phyloP scores from a whole-genome alignment of 1,140 invertebrate genomes.

The Rhopalosiphum padi region DNA sequence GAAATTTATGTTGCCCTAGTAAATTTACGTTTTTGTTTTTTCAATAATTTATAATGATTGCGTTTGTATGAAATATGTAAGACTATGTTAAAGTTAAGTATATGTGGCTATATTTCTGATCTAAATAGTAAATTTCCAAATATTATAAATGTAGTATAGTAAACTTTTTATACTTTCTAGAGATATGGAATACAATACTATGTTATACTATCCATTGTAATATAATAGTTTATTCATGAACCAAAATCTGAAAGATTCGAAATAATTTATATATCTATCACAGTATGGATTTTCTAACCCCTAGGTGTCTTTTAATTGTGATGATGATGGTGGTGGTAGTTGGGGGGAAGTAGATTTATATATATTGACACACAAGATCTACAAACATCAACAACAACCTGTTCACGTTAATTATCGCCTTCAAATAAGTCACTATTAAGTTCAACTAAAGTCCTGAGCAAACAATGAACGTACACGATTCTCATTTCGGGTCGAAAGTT shows the following conservation, averaged over 20 bases:
- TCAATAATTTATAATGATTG: background rate
- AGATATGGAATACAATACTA: background rate
- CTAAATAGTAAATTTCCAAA: background rate
- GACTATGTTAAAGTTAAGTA: background rate
- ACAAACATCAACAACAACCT: slow-evolving; percentile 34
- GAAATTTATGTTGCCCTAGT: background rate
- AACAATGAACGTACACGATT: background rate
- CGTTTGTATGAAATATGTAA: background rate
- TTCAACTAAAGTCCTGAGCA: background rate
- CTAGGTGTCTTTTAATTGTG: background rate
- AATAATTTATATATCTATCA: background rate
- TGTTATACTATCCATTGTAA: background rate
- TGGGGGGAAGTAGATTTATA: background rate
- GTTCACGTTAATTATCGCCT: slow-evolving; percentile 6
- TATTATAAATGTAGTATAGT: background rate
- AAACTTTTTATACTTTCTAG: background rate
- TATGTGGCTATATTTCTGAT: background rate
- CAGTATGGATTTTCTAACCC: background rate
- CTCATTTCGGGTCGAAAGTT: background rate
- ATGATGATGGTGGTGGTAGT: background rate
- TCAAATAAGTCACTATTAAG: background rate
- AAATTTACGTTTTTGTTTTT: background rate
- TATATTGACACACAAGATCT: background rate
- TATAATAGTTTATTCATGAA: background rate
- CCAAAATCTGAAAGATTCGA: background rate